These are phyloP conservation scores for Lindbergichthys nudifrons DNA, from an alignment of 2,797 vertebrate species.

Conservation along the genomic window DNA sequence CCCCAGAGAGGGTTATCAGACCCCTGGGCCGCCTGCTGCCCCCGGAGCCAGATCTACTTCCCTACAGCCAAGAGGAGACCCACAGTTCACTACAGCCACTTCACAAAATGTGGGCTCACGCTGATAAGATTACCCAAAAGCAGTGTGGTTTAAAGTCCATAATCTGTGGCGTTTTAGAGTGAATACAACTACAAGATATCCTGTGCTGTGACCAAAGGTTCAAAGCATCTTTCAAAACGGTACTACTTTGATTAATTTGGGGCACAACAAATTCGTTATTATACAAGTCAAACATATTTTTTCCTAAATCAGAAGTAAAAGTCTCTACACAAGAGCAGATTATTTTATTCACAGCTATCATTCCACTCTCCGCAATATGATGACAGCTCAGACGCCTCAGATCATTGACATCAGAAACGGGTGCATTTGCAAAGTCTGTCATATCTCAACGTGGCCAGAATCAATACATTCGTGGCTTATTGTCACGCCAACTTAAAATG, in stretches of 20 bases:
- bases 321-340: slow-evolving; percentile 27
- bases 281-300: slow-evolving; percentile 16
- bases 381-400: slow-evolving; percentile 1
- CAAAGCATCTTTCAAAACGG: neutral
- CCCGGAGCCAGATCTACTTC: slow-evolving; percentile 50
- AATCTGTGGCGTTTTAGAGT: slow-evolving; percentile 14
- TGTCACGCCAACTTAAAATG: slow-evolving; percentile 41
- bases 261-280: slow-evolving; percentile 12
- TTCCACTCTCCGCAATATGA: slow-evolving; percentile 11
- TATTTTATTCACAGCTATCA: slow-evolving; percentile 6
- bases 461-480: slow-evolving; percentile 41
- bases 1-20: slow-evolving; percentile 72
- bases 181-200: slow-evolving; percentile 21
- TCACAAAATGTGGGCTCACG: slow-evolving; percentile 44
- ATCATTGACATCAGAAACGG: slow-evolving; percentile 29
- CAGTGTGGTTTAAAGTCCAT: slow-evolving; percentile 34
- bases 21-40: slow-evolving; percentile 56
- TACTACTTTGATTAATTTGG: slow-evolving; percentile 24
- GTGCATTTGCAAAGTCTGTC: slow-evolving; percentile 35
- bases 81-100: slow-evolving; percentile 30
- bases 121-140: slow-evolving; percentile 53
- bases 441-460: slow-evolving; percentile 42
- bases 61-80: slow-evolving; percentile 35
- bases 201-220: slow-evolving; percentile 2
- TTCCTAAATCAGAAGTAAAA: slow-evolving; percentile 1